These are phyloP conservation scores for Brachionus rubens DNA, from an alignment of 1,140 invertebrate genomes.

Conservation along the genomic window DNA sequence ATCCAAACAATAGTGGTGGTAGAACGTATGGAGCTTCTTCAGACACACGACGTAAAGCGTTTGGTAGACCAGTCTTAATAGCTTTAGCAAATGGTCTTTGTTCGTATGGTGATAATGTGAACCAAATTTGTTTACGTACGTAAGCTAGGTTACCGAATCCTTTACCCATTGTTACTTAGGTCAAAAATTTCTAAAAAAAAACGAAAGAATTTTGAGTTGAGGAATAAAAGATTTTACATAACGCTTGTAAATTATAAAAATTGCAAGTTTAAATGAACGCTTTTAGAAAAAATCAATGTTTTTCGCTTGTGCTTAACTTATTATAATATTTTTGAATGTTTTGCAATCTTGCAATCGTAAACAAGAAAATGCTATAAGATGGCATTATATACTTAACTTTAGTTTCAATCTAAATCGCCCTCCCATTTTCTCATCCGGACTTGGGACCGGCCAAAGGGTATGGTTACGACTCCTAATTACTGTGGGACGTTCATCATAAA, in stretches of 20 bases:
- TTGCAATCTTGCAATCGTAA: no score
- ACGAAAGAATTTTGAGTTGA: background rate
- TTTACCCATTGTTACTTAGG: constrained; percentile 29
- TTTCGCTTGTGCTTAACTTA: no score
- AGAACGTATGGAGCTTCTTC: constrained; percentile 46
- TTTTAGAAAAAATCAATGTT: no score
- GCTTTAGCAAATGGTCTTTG: constrained; percentile 46
- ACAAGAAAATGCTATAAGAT: no score
- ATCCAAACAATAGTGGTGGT: constrained; percentile 36
- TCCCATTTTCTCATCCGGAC: no score
- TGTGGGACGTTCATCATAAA: no score
- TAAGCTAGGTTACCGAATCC: constrained; percentile 38
- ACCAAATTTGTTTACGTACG: constrained; percentile 45
- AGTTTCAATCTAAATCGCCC: no score
- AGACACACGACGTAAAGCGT: constrained; percentile 15
- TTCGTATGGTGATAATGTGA: constrained; percentile 43
- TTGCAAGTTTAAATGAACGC: constrained; percentile 5
- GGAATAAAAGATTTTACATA: constrained; percentile 9
- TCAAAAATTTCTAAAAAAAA: background rate
- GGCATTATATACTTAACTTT: no score
- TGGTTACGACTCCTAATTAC: no score
- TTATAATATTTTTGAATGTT: no score
- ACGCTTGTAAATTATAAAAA: constrained; percentile 20
- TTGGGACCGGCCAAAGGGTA: no score
- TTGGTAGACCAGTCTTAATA: constrained; percentile 41